Base-by-base conservation (phyloP, 2,797 vertebrate genomes). In the Philypnodon macrostomus region DNA sequence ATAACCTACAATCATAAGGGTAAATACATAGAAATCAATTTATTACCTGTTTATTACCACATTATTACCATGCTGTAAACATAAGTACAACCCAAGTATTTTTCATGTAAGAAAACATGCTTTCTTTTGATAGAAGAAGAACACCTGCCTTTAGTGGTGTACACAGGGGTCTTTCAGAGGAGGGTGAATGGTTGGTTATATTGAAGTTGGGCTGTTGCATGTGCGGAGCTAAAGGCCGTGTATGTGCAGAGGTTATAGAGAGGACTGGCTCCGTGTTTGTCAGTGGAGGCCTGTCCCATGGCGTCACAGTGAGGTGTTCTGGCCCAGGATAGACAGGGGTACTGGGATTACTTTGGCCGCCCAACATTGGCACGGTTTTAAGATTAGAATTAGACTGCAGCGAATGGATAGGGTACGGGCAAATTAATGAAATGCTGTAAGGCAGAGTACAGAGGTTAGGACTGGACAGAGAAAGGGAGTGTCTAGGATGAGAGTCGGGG, bases 111-210 rank as follows among this genome's bases (percentile, higher is more conserved):
- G 9, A 4, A 37, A 13, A 6, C 27, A 44, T 18, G 41, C 41
- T 27, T 2, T 3, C 4, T 5, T 9, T 27, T 3, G 14, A 36
- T 33, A 33, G 5, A 33, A 14, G 2, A 33, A 50, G 32, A 53
- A 44, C 63, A 85, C 81, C 80, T 84, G 83, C 81, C 83, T 84
- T 70, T 19, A 78, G 42, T 8, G 58, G 44, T 62, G 46, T 67
- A 58, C 64, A 69, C 45, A 38, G 12, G 49, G 42, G 18, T 60
- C 67, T 62, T 50, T 75, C 42, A 41, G 55, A 50, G 58, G 31
- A 70, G 24, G 50, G 23, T 24, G 12, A 29, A 29, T 32, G 36
- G 38, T 68, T 13, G 17, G 75, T 59, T 39, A 72, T 23, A 50
- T 56, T 61, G 36, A 64, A 65, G 52, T 36, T 61, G 34, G 46